Evolutionary conservation across 1,140 invertebrate species (phyloP).

Genomic region (Caligus rogercresseyi): DNA sequence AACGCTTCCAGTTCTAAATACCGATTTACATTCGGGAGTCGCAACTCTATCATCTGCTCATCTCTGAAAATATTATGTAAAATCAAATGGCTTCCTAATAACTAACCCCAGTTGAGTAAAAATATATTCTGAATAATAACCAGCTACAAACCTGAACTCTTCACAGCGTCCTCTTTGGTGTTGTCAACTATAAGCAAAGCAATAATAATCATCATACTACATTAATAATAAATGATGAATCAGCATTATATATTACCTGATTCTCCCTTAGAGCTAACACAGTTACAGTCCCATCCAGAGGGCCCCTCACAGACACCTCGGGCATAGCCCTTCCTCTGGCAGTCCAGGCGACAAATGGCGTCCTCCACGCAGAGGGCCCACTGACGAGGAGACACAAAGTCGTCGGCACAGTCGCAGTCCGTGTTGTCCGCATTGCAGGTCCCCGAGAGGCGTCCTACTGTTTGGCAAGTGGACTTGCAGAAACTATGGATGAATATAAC

Average conservation of each 20-base stretch:
- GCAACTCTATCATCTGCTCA: too few relatives aligned
- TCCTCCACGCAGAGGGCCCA: slow-evolving; percentile 8
- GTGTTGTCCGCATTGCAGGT: slow-evolving; percentile 8
- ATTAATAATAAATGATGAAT: neutral
- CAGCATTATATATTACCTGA: neutral
- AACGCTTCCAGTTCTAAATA: too few relatives aligned
- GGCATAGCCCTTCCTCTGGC: slow-evolving; percentile 3
- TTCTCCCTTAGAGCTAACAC: neutral
- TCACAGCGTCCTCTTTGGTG: neutral
- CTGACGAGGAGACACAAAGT: neutral
- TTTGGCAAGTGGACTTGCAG: slow-evolving; percentile 8
- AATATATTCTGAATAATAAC: too few relatives aligned
- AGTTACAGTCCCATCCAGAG: slow-evolving; percentile 2
- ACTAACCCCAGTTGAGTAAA: too few relatives aligned
- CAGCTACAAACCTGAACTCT: too few relatives aligned
- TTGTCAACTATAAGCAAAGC: neutral
- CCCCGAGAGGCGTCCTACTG: neutral
- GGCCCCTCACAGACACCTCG: neutral
- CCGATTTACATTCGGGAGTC: too few relatives aligned
- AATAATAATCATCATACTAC: too few relatives aligned
- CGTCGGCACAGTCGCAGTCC: slow-evolving; percentile 7
- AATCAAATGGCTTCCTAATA: too few relatives aligned
- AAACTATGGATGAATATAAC: neutral
- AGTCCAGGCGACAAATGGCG: slow-evolving; percentile 3
- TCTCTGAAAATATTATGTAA: too few relatives aligned